A percentile compares a stretch with the other conserved stretches of the same genome.
These are phyloP conservation scores for Karalla daura DNA, from an alignment of 2,797 vertebrate species.

Conservation along the genomic window DNA sequence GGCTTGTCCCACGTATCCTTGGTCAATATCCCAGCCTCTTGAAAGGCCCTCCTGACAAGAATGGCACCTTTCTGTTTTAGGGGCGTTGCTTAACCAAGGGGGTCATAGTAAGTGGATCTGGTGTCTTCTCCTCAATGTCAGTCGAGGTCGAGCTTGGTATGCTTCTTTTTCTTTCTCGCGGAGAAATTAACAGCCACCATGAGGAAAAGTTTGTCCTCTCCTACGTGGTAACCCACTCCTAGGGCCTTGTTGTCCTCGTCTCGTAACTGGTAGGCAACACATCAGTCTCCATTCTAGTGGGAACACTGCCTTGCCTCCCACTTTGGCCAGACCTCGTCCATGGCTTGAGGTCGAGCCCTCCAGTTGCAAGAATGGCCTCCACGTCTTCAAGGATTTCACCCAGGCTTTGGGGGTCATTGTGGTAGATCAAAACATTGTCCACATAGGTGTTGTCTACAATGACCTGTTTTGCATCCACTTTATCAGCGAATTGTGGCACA, in stretches of 20 bases:
- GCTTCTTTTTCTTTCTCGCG: too few species aligned
- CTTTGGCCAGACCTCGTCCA: constrained; percentile 1
- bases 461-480: background rate
- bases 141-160: too few species aligned
- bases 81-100: too few species aligned
- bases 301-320: background rate
- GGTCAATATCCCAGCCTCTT: background rate
- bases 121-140: too few species aligned
- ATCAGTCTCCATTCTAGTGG: background rate
- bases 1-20: background rate
- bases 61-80: background rate
- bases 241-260: background rate
- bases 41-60: constrained; percentile 6
- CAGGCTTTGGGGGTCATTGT: background rate
- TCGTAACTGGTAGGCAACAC: background rate
- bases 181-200: too few species aligned
- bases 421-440: background rate
- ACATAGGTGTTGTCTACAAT: background rate
- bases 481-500: background rate
- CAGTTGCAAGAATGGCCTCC: background rate
- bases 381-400: background rate
- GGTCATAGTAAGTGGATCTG: too few species aligned
- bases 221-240: background rate
- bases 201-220: background rate
- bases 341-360: background rate